Conservation (phyloP, 2,113 vertebrate genomes). For the Epinephelus fuscoguttatus region DNA sequence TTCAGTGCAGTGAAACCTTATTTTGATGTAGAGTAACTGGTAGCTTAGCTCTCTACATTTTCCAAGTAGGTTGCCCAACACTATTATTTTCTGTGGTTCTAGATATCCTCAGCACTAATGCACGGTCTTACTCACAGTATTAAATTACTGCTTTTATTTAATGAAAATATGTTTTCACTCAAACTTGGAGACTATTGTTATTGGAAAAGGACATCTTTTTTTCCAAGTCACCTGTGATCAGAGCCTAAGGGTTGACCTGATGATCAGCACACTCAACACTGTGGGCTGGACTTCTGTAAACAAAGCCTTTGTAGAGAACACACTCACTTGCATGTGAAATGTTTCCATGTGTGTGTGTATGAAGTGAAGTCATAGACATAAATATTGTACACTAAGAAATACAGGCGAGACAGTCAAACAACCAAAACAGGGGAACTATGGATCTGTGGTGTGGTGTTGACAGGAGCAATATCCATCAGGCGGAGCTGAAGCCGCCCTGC, state of each 20-base stretch:
- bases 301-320: background rate
- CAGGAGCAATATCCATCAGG: conserved; percentile 70
- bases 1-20: too few relatives aligned
- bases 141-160: background rate
- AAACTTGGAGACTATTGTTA: background rate
- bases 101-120: background rate
- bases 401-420: conserved; percentile 28
- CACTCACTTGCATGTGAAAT: background rate
- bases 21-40: too few relatives aligned
- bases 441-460: conserved; percentile 57
- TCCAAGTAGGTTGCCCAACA: too few relatives aligned
- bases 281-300: conserved; percentile 15
- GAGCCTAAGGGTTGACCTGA: background rate
- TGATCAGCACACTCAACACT: conserved; percentile 45
- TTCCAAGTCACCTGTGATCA: background rate
- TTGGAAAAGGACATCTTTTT: background rate
- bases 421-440: conserved; percentile 12
- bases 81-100: background rate
- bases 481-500: conserved; percentile 60
- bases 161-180: conserved; percentile 2
- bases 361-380: background rate
- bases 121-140: background rate
- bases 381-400: conserved; percentile 18
- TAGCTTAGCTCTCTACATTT: too few relatives aligned
- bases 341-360: background rate